A percentile compares a stretch with the other conserved stretches of the same genome.
Evolutionary conservation across 2,888 invertebrate genomes (phyloP).

Genomic region (Callosobruchus maculatus): DNA sequence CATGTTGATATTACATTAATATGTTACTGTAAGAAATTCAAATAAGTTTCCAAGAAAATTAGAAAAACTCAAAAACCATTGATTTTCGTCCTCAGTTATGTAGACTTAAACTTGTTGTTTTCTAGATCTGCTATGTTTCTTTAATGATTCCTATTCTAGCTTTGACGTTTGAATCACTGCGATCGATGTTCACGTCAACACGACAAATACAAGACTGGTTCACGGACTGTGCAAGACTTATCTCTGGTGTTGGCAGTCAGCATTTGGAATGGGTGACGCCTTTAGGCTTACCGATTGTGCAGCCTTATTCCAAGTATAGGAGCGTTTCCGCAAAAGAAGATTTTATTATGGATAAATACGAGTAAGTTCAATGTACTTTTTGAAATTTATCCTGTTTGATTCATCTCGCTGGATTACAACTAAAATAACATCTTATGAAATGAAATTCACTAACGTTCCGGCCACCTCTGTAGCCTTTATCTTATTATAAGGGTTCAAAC

Average conservation of each 20-base stretch:
- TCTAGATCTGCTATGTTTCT: no score
- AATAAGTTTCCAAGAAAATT: no score
- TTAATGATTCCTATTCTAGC: constrained; percentile 19
- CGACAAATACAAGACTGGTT: constrained; percentile 97
- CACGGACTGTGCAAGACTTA: constrained; percentile 78
- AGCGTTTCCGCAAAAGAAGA: constrained; percentile 36
- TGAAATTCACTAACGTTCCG: no score
- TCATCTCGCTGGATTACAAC: no score
- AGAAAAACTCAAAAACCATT: no score
- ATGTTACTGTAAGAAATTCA: no score
- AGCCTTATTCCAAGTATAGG: constrained; percentile 75
- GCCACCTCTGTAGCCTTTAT: no score
- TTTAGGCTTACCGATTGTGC: constrained; percentile 88
- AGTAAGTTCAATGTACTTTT: constrained; percentile 46
- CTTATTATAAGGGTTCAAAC: no score
- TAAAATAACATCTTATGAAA: no score
- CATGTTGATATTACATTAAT: no score
- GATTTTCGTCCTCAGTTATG: no score
- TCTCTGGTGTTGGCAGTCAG: constrained; percentile 68
- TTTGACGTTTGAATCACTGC: constrained; percentile 77
- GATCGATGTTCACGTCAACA: constrained; percentile 90
- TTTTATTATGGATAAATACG: constrained; percentile 55
- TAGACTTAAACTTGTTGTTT: no score
- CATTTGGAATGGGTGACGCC: constrained; percentile 96
- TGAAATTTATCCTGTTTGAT: not conserved